Evolutionary conservation across 64 coral and sea anemone genomes (phyloP).

Genomic region (Pachyseris speciosa): DNA sequence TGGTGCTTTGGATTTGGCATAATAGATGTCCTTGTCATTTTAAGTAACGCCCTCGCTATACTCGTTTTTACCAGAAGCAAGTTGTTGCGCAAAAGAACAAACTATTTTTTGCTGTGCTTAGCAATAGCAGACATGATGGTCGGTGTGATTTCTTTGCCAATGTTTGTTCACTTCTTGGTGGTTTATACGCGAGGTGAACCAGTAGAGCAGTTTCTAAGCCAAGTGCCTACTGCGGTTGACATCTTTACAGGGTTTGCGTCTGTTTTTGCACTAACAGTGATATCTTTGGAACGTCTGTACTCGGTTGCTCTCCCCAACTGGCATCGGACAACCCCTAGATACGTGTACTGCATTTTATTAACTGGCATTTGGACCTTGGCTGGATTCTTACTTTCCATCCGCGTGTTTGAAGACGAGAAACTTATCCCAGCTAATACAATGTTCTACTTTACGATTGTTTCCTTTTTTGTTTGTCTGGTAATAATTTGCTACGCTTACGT

Average conservation of each 20-base stretch:
- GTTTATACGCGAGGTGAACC: background rate
- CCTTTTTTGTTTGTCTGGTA: slow-evolving; percentile 40
- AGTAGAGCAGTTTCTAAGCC: background rate
- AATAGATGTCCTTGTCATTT: slow-evolving; percentile 59
- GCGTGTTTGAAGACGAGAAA: slow-evolving; percentile 8
- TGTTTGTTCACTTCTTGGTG: slow-evolving; percentile 58
- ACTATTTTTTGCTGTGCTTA: slow-evolving; percentile 88
- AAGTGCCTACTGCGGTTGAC: slow-evolving; percentile 50
- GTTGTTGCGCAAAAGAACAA: slow-evolving; percentile 80
- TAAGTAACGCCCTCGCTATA: slow-evolving; percentile 73
- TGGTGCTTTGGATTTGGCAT: slow-evolving; percentile 83
- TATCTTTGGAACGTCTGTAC: slow-evolving; percentile 85
- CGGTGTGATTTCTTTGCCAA: slow-evolving; percentile 74
- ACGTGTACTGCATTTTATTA: slow-evolving; percentile 59
- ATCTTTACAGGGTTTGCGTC: slow-evolving; percentile 88
- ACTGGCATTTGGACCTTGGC: slow-evolving; percentile 68
- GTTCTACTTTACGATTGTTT: slow-evolving; percentile 11
- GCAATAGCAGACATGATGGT: slow-evolving; percentile 89
- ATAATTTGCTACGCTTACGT: slow-evolving; percentile 82
- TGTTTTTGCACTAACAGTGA: slow-evolving; percentile 78
- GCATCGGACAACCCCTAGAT: slow-evolving; percentile 72
- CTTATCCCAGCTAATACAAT: background rate
- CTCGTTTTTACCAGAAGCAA: slow-evolving; percentile 70
- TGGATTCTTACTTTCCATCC: slow-evolving; percentile 36
- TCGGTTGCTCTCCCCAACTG: slow-evolving; percentile 84